Evolutionary conservation across 2,113 vertebrate species (phyloP), one percentile per base, ranked within the genome.

Genomic region (Cathartes aura): DNA sequence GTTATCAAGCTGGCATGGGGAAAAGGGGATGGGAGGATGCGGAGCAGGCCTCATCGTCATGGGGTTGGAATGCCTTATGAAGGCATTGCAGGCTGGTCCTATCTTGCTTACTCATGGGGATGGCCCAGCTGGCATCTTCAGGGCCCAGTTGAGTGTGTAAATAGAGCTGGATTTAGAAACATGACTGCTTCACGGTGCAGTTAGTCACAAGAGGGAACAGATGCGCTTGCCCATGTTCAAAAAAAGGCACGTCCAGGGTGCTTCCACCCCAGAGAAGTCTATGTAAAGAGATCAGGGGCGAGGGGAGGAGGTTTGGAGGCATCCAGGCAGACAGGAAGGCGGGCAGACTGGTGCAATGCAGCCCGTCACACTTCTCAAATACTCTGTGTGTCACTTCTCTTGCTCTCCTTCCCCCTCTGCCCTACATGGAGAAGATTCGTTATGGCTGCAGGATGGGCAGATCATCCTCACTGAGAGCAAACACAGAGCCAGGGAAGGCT

Each of bases 111-210:
- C 76, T 95, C 92, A 92, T 48, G 15, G 3, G 5, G 12, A 21
- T 47, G 79, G 48, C 71, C 62, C 95, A 67, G 63, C 63, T 87
- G 95, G 83, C 80, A 91, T 56, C 96, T 84, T 19, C 80, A 81
- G 75, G 34, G 63, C 12, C 62, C 75, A 3, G 88, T 43, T 1
- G 58, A 73, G 53, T 5, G 40, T 64, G 82, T 7, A 60, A 48
- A n/a, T 29, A 78, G 85, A 34, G 58, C 59, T 52, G 89, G 38
- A n/a, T 93, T 93, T 97, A 19, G 96, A 30, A 91, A 42, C n/a
- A 5, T 38, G 72, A 94, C 79, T 21, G 22, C 53, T 40, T 22
- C 40, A 12, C 1, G 1, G 62, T 30, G 48, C 45, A 9, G 29
- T 87, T 79, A 82, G 83, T 22, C 79, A n/a, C 27, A 55, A 14